These are phyloP conservation scores for Amia ocellicauda DNA, from an alignment of 2,113 vertebrate species.

Conservation along the genomic window DNA sequence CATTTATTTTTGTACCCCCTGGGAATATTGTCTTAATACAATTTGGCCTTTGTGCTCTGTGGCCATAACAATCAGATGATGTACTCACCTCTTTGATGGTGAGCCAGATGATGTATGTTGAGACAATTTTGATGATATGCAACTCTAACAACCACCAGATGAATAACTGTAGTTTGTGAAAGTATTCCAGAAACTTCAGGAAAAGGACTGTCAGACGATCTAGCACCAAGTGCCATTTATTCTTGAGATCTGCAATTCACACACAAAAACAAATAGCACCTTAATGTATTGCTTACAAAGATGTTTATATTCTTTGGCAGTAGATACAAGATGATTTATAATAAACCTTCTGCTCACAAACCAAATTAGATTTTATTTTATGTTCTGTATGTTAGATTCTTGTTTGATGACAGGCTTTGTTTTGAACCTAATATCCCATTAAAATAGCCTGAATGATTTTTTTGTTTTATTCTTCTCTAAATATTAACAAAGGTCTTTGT, in stretches of 20 bases:
- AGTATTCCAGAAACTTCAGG: conserved; percentile 92
- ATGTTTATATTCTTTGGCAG: conserved; percentile 11
- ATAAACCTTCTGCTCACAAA: conserved; percentile 23
- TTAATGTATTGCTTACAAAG: background rate
- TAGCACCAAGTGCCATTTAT: conserved; percentile 94
- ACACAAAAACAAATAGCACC: background rate
- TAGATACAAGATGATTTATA: conserved; percentile 25
- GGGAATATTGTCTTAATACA: no score
- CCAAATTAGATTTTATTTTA: conserved; percentile 29
- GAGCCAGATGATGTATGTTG: conserved; percentile 90
- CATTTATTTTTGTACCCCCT: no score
- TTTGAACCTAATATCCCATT: no score
- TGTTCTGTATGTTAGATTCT: conserved; percentile 13
- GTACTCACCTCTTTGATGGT: conserved; percentile 81
- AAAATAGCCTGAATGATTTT: no score
- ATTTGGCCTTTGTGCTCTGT: background rate
- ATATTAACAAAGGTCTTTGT: no score
- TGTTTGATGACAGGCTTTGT: background rate
- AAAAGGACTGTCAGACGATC: conserved; percentile 95
- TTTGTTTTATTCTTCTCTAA: conserved; percentile 11
- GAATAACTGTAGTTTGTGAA: conserved; percentile 93
- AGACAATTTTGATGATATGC: conserved; percentile 94
- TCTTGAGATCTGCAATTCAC: conserved; percentile 77
- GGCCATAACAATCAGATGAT: background rate
- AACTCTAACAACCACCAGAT: conserved; percentile 96